Percentiles rank a stretch among this genome's conserved stretches.
These are phyloP conservation scores for Papilio aristodemus DNA, from an alignment of 1,140 invertebrate genomes.

Conservation along the genomic window DNA sequence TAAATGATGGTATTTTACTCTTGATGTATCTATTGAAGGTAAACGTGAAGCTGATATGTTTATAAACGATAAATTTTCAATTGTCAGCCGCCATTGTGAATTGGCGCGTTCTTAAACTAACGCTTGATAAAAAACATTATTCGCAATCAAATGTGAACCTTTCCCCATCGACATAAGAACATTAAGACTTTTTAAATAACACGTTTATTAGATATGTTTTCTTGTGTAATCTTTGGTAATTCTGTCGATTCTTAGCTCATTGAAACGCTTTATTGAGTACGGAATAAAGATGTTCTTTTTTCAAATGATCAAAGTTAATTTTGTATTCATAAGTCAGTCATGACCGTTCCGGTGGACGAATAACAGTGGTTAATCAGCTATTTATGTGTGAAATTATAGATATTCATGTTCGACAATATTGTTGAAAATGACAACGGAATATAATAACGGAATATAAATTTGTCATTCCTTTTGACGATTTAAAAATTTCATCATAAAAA, in stretches of 20 bases:
- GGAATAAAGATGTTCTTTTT: constrained; percentile 41
- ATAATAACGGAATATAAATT: too few species aligned
- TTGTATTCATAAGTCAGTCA: constrained; percentile 44
- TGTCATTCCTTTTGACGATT: too few species aligned
- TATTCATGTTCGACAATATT: constrained; percentile 42
- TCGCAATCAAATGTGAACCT: constrained; percentile 18
- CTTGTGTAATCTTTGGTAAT: constrained; percentile 35
- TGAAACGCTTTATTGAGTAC: constrained; percentile 37
- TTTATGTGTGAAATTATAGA: constrained; percentile 48
- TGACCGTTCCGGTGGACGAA: constrained; percentile 9
- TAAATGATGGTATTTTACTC: constrained; percentile 62
- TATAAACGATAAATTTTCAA: constrained; percentile 73
- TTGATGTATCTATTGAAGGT: constrained; percentile 68
- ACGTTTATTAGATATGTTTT: not conserved
- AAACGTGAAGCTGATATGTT: constrained; percentile 63
- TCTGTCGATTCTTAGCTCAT: constrained; percentile 32
- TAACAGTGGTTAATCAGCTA: constrained; percentile 46
- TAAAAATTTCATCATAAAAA: too few species aligned
- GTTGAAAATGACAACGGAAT: not conserved
- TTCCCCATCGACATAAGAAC: not conserved
- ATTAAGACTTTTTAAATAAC: constrained; percentile 2
- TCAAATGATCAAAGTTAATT: constrained; percentile 46
- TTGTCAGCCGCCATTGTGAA: constrained; percentile 61
- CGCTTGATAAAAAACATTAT: constrained; percentile 36
- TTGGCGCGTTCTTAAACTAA: constrained; percentile 51